Base-by-base conservation (phyloP, 2,888 invertebrate species). In the Eupithecia inturbata region DNA sequence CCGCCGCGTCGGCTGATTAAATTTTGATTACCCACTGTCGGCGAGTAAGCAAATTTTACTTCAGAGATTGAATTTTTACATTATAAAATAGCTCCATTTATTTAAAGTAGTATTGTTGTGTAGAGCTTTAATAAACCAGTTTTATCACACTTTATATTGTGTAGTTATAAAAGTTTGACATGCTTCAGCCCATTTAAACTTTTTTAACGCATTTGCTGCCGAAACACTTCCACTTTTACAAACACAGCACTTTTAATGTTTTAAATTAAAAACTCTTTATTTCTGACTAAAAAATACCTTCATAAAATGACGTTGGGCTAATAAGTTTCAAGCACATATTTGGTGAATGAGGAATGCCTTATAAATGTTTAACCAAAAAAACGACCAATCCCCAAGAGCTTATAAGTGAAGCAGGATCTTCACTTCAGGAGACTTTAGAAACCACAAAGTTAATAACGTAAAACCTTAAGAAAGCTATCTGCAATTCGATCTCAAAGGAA, bases 1-100 rank as follows among this genome's bases (percentile, higher is more conserved):
- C 45, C 66, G 75, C 66, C 74, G 53, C 66, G 75, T 63, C 74
- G 53, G 31, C 74, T 80, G 80, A 80, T 80, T 80, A 80, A 80
- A 80, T 80, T 79, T 80, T 78, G 76, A 80, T 77, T 75, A 76
- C 74, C 72, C 62, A 70, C 66, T 60, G 73, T 36, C 75, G 53
- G 69, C 64, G 73, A 62, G 71, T 62, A 67, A 67, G 72, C 71
- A 71, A 75, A 49, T 71, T 67, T 72, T 71, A 68, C 70, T 63
- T 64, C 28, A 68, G 41, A 69, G 71, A 76, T 71, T 73, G 66
- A 71, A 73, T 49, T 76, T 76, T 73, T 73, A 66, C 73, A 73
- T 76, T 68, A 71, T 60, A 75, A 76, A n/a, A 73, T 71, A 68
- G 28, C 67, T 33, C 66, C 53, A 68, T 71, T 64, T 64, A 36